Evolutionary conservation across 64 coral and sea anemone species (phyloP).

Genomic region (Pocillopora damicornis): DNA sequence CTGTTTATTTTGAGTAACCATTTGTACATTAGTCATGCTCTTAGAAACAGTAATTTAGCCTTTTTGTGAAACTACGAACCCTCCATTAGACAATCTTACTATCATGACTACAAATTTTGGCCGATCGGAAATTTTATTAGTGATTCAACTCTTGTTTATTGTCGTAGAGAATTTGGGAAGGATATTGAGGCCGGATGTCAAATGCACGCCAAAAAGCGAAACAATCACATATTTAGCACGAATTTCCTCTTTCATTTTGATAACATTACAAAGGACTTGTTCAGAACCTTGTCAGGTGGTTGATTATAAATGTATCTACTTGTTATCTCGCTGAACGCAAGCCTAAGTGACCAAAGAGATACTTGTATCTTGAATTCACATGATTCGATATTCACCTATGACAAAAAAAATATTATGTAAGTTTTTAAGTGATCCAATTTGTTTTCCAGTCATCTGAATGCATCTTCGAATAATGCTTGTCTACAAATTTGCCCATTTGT

Average conservation of each 20-base stretch:
- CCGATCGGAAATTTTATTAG: background rate
- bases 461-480: too few relatives aligned
- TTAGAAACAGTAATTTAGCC: background rate
- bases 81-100: too few relatives aligned
- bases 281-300: background rate
- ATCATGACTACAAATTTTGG: background rate
- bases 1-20: background rate
- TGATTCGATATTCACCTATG: background rate
- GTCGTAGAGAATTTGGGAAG: background rate
- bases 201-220: background rate
- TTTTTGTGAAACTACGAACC: background rate
- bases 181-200: slow-evolving; percentile 4
- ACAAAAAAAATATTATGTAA: background rate
- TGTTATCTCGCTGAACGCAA: background rate
- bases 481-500: too few relatives aligned
- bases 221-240: background rate
- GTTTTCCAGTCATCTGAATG: too few relatives aligned
- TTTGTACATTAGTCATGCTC: background rate
- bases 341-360: background rate
- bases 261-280: background rate
- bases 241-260: background rate
- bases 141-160: slow-evolving; percentile 26
- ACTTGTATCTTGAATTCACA: background rate
- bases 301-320: background rate
- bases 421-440: too few relatives aligned